These are phyloP conservation scores for Carabus problematicus DNA, from an alignment of 2,888 invertebrate genomes.

Conservation along the genomic window DNA sequence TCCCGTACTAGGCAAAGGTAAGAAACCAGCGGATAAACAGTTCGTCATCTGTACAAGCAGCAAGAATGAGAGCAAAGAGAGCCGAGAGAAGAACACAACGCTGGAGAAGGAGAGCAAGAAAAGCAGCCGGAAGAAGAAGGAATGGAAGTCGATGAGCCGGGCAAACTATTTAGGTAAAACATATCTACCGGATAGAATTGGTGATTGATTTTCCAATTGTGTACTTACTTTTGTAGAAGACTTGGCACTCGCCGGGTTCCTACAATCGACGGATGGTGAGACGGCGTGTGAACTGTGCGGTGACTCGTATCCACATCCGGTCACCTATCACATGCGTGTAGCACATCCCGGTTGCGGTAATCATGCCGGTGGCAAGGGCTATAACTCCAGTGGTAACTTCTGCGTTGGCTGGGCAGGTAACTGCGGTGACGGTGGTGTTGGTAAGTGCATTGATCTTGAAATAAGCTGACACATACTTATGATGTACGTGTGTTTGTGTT, in stretches of 20 bases:
- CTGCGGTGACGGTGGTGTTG: conserved; percentile 85
- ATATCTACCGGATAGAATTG: conserved; percentile 32
- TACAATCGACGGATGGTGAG: conserved; percentile 49
- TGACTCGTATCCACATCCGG: conserved; percentile 75
- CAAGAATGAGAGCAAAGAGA: conserved; percentile 53
- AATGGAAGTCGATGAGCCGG: conserved; percentile 51
- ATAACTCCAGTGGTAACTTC: conserved; percentile 89
- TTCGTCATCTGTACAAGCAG: conserved; percentile 44
- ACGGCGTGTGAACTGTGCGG: conserved; percentile 87
- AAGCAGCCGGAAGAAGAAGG: conserved; percentile 66
- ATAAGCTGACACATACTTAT: too few relatives aligned
- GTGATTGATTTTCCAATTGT: not conserved
- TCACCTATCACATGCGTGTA: conserved; percentile 91
- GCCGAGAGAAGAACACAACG: conserved; percentile 57
- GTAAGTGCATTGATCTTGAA: conserved; percentile 55
- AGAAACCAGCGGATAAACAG: conserved; percentile 51
- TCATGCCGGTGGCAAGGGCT: conserved; percentile 86
- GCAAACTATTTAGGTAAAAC: conserved; percentile 54
- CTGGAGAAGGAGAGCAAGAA: conserved; percentile 62
- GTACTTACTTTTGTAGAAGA: conserved; percentile 36
- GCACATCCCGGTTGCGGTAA: conserved; percentile 91
- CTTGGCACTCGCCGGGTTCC: conserved; percentile 27
- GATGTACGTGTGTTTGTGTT: too few relatives aligned
- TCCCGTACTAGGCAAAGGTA: conserved; percentile 56
- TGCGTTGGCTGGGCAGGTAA: conserved; percentile 89